Conservation (phyloP, 2,797 vertebrate genomes). For the Paramormyrops hopkinsi region DNA sequence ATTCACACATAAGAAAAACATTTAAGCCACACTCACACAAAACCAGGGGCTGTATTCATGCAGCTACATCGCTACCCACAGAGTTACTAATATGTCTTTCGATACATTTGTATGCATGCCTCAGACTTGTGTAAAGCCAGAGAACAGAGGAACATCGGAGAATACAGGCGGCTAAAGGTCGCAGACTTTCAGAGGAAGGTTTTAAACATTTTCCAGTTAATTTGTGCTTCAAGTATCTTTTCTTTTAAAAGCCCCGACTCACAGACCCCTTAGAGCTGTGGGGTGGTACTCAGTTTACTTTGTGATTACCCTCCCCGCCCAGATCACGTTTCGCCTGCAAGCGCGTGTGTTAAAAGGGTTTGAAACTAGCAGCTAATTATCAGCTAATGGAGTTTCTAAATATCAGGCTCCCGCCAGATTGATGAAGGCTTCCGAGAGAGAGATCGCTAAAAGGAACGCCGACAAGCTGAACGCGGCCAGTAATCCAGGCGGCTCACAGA, state of each 20-base stretch:
- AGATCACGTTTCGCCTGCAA: background rate
- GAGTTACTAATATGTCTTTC: background rate
- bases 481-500: background rate
- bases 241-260: background rate
- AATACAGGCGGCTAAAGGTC: background rate
- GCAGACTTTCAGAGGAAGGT: background rate
- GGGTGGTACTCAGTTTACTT: background rate
- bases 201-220: background rate
- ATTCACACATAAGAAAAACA: background rate
- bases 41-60: background rate
- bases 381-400: slow-evolving; percentile 12
- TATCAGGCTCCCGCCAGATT: background rate
- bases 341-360: background rate
- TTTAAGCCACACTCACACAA: background rate
- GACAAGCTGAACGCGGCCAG: background rate
- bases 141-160: background rate
- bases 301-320: background rate
- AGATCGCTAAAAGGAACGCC: background rate
- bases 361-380: slow-evolving; percentile 6
- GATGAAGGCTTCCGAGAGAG: background rate
- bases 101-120: background rate
- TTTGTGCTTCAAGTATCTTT: background rate
- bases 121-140: background rate
- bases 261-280: background rate
- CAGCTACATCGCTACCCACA: background rate